Evolutionary conservation across 35 echinoderm and acorn worm genomes (phyloP), one percentile per base, ranked within the genome.

Genomic region (Lytechinus pictus): DNA sequence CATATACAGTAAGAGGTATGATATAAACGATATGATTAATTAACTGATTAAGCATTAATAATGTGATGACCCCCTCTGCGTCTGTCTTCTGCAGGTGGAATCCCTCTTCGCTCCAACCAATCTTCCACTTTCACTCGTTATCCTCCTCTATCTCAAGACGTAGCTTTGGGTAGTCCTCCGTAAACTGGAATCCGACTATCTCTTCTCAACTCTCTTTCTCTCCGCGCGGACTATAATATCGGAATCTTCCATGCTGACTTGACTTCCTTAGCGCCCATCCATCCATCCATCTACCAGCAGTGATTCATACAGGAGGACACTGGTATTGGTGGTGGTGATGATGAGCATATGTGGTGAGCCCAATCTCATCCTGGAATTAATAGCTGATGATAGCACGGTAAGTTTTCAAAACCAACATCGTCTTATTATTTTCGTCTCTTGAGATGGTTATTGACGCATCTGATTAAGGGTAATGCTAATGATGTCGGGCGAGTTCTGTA

Each of bases 141-240:
- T 24, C 9, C 2, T 24, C 9, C 2, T 11, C 56, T 9, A 10
- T 9, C 56, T 9, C 56, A 58, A 11, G 56, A 2, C 56, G 56
- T 13, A 58, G 66, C 1, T 16, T 7, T 16, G 66, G 16, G 66
- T 16, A 79, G 16, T 79, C 66, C 16, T 19, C 66, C 6, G n/a
- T 79, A 79, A 24, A 58, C 56, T 79, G 66, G 66, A 79, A 79
- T 79, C 66, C 66, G n/a, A 24, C 66, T 79, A 3, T 79, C 66
- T 79, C 66, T 79, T n/a, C n/a, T 24, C 21, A 19, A 24, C 66
- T 71, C 16, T 13, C 8, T 58, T 13, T 6, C 19, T 79, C 66
- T 79, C 66, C 66, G 66, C 66, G 66, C 66, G 66, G 66, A 79
- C 66, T 79, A 79, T 79, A 79, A 79, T 79, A 79, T 79, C 66